Evolutionary conservation across 2,797 vertebrate species (phyloP), one percentile per base, ranked within the genome.

Genomic region (Acropternis orthonyx): DNA sequence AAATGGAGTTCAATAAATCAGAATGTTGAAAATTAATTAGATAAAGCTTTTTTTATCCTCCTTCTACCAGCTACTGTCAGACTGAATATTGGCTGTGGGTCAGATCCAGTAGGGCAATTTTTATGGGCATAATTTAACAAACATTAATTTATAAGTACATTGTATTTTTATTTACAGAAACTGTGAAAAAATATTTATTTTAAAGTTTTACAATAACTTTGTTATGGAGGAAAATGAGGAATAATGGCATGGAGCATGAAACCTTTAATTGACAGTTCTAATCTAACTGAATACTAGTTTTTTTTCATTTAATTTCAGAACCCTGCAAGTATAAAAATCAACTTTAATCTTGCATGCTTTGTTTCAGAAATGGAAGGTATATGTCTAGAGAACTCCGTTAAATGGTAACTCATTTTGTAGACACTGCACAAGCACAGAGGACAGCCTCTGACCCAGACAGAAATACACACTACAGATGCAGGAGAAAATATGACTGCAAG

Each of bases 341-440:
- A 54, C 37, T 80, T 54, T 71, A 6, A 82, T 22, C 7, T 85
- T 44, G 65, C 13, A 37, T 1, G 22, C 1, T 22, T 36, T 36
- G 5, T 44, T 66, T 17, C 13, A 56, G 30, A 76, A 71, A 83
- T 37, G 3, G 56, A 83, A 87, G 10, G 32, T 32, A 41, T 3
- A 8, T 46, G 10, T 34, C 41, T 37, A 68, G 23, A 80, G 24
- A 85, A 67, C 4, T 41, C 0, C 0, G 14, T 78, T 39, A 20
- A 86, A 63, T 39, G 6, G 4, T 23, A 61, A 52, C 24, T 56
- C 12, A 7, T 56, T 68, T n/a, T 44, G 12, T 43, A 69, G 10
- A 14, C 17, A 28, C 7, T 78, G 26, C 48, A 36, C 32, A 75
- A 55, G 12, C 24, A 72, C 46, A 62, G 36, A 84, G 21, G 23